A percentile compares a stretch with the other conserved stretches of the same genome.
Evolutionary conservation across 2,888 invertebrate species (phyloP).

Genomic region (Mythimna vitellina): DNA sequence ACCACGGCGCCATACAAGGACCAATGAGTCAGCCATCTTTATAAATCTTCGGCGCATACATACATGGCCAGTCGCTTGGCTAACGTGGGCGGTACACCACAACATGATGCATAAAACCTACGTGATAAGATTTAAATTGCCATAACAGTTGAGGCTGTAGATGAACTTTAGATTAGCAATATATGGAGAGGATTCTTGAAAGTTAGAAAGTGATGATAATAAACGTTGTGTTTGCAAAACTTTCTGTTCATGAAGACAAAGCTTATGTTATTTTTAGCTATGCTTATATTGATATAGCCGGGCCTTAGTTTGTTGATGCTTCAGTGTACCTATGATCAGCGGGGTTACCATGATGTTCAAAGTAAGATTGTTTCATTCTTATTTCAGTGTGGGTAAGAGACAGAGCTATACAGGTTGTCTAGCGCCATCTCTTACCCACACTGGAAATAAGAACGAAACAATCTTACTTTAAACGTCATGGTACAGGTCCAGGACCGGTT

Average conservation of each 20-base stretch:
- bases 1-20: slow-evolving; percentile 55
- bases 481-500: too few relatives aligned
- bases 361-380: too few relatives aligned
- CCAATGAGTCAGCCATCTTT: slow-evolving; percentile 57
- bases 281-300: slow-evolving; percentile 4
- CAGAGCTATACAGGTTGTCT: too few relatives aligned
- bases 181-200: slow-evolving; percentile 52
- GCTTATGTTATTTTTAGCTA: slow-evolving; percentile 10
- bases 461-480: too few relatives aligned
- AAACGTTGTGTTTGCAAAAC: slow-evolving; percentile 33
- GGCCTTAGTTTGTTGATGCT: background rate
- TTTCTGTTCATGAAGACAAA: slow-evolving; percentile 39
- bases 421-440: too few relatives aligned
- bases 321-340: background rate
- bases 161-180: slow-evolving; percentile 46
- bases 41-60: slow-evolving; percentile 55
- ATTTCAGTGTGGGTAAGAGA: too few relatives aligned
- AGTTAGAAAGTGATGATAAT: slow-evolving; percentile 62
- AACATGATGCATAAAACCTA: slow-evolving; percentile 58
- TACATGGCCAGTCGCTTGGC: slow-evolving; percentile 52
- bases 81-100: slow-evolving; percentile 53
- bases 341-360: too few relatives aligned
- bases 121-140: slow-evolving; percentile 56
- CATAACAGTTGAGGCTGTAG: slow-evolving; percentile 20
- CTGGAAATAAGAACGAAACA: too few relatives aligned